These are phyloP conservation scores for Phaedon cochleariae DNA, from an alignment of 2,888 invertebrate species.

Conservation along the genomic window DNA sequence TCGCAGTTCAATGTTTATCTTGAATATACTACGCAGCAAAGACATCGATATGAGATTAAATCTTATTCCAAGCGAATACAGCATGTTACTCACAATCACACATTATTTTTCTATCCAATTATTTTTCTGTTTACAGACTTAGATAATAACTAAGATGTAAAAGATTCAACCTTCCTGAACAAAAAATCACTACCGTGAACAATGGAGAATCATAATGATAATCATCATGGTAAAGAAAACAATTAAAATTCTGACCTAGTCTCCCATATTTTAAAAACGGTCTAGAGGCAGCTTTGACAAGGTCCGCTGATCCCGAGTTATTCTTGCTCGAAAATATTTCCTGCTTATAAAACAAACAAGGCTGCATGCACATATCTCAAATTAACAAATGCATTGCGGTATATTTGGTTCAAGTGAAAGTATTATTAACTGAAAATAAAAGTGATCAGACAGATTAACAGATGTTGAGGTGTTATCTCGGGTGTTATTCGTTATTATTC, in stretches of 20 bases:
- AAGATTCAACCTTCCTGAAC: background rate
- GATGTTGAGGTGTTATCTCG: background rate
- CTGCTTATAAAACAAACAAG: background rate
- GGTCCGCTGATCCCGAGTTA: constrained; percentile 28
- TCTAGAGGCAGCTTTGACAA: constrained; percentile 23
- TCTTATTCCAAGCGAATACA: no score
- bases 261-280: constrained; percentile 26
- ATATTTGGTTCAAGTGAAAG: background rate
- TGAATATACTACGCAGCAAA: no score
- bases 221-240: constrained; percentile 23
- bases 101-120: background rate
- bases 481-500: background rate
- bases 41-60: no score
- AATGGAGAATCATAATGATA: constrained; percentile 16
- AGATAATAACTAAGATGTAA: background rate
- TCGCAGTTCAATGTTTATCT: no score
- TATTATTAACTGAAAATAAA: background rate
- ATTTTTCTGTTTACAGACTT: background rate
- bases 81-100: no score
- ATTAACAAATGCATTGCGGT: background rate
- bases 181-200: constrained; percentile 4
- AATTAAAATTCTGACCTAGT: constrained; percentile 28
- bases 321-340: constrained; percentile 20
- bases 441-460: background rate
- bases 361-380: background rate